Base-by-base conservation (phyloP, 2,113 vertebrate species). In the Tachysurus fulvidraco region DNA sequence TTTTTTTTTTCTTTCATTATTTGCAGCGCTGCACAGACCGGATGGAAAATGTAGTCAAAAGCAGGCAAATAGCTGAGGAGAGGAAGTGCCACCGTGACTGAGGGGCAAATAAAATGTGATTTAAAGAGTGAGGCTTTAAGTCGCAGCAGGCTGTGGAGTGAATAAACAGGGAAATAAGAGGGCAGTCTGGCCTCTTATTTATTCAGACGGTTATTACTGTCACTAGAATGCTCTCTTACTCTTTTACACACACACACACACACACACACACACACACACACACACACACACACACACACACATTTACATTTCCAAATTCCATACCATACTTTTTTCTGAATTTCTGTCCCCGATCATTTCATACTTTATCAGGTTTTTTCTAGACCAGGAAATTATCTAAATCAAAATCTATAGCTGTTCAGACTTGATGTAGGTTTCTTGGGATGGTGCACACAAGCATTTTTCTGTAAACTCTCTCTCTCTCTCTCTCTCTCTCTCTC, bases 21-120 rank as follows among this genome's bases (percentile, higher is more conserved):
- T 82, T 88, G 81, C 85, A 73, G 44, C 84, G 77, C 69, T 80
- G 84, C 84, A 46, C 55, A 89, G 81, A 86, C 79, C 81, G 79
- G 80, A 85, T 57, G 86, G 83, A 83, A 85, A 86, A 84, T 60
- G 73, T 65, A 74, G 84, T 86, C 78, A 81, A 85, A 87, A 89
- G 76, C 62, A 36, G 80, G 87, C 88, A 87, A 89, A 89, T 78
- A 91, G 87, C 81, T 54, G 62, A 83, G 71, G 52, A 62, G 60
- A 87, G 55, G 82, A 41, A 54, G 69, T 62, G 87, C 84, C 74
- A 62, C 67, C 13, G 9, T 16, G 83, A 59, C 88, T 83, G 81
- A 44, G 85, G 65, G 73, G 83, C 64, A 85, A 87, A 88, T 85
- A 88, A 88, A 90, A 64, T 25, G 79, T 89, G 86, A 90, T 90